A percentile compares a stretch with the other conserved stretches of the same genome.
Evolutionary conservation across 2,888 invertebrate genomes (phyloP).

Genomic region (Ophraella communa): DNA sequence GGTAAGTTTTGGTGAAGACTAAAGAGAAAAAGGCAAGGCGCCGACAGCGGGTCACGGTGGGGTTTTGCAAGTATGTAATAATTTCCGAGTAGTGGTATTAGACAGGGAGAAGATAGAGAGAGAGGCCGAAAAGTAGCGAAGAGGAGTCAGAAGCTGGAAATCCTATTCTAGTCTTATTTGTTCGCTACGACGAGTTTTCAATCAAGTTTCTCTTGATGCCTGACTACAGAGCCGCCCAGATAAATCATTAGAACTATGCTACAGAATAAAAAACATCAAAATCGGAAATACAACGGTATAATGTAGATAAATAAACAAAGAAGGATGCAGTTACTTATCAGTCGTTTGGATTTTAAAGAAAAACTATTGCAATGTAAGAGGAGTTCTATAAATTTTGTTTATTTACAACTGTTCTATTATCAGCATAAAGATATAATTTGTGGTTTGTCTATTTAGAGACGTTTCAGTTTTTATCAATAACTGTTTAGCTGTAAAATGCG

Average conservation of each 20-base stretch:
- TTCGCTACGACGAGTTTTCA: conserved; percentile 59
- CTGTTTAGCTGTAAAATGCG: conserved; percentile 10
- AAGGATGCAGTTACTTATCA: neutral
- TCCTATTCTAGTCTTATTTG: conserved; percentile 57
- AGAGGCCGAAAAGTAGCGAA: conserved; percentile 25
- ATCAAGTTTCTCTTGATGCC: conserved; percentile 58
- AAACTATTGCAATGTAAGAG: no score
- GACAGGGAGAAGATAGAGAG: conserved; percentile 25
- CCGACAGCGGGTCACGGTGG: conserved; percentile 15
- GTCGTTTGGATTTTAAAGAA: no score
- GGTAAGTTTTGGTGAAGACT: conserved; percentile 5
- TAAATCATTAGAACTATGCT: conserved; percentile 34
- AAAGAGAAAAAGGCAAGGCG: conserved; percentile 11
- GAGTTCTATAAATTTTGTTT: no score
- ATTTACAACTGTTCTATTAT: no score
- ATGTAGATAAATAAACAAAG: neutral
- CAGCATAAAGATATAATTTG: no score
- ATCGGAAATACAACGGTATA: neutral
- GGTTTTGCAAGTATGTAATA: conserved; percentile 33
- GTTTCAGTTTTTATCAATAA: conserved; percentile 3
- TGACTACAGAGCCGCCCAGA: conserved; percentile 50
- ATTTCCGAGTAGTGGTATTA: conserved; percentile 33
- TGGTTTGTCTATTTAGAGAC: neutral
- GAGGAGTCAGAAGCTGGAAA: conserved; percentile 43
- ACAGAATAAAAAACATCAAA: neutral